Evolutionary conservation across 2,888 invertebrate genomes (phyloP), one percentile per base, ranked within the genome.

Genomic region (Drosophila fulvimacula): DNA sequence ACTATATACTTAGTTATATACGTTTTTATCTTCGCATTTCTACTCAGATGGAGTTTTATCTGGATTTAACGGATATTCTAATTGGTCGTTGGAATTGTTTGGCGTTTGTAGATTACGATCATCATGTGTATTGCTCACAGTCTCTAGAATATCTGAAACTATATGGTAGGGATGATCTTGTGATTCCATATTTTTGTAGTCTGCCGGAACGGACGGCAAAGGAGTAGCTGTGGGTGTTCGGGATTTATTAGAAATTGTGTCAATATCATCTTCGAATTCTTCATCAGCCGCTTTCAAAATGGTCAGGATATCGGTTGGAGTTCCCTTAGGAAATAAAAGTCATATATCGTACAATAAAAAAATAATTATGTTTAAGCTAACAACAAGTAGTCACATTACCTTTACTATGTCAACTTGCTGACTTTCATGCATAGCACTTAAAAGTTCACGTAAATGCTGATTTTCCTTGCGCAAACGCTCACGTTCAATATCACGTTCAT

Each of bases 401-500:
- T 89, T 88, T 82, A 87, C 87, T 81, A 88, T 90, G 91, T 91
- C 90, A 92, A 92, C 92, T 92, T 92, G 89, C 90, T 91, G 90
- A 79, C 91, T 90, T 78, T 92, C 92, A 89, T 94, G 94, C 90
- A 94, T 93, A 79, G 94, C 94, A 90, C 95, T 95, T 70, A 96
- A 93, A 88, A 95, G 95, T 91, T 96, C 96, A 81, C 96, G 94
- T 73, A 95, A 94, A 89, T 94, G 94, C 86, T 95, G 95, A 85
- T 96, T 93, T 91, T 96, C 96, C 79, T 95, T 94, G 41, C 96
- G 94, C 85, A 96, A 92, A 82, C 94, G 94, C 87, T 96, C 96
- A 64, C 95, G 93, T 91, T 96, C 96, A 87, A 96, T 95, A 91
- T 96, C 96, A 81, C 95, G 94, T 86, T 95, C 95, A 92, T 95